Conservation (phyloP, 2,797 vertebrate species). For the Malurus splendens region DNA sequence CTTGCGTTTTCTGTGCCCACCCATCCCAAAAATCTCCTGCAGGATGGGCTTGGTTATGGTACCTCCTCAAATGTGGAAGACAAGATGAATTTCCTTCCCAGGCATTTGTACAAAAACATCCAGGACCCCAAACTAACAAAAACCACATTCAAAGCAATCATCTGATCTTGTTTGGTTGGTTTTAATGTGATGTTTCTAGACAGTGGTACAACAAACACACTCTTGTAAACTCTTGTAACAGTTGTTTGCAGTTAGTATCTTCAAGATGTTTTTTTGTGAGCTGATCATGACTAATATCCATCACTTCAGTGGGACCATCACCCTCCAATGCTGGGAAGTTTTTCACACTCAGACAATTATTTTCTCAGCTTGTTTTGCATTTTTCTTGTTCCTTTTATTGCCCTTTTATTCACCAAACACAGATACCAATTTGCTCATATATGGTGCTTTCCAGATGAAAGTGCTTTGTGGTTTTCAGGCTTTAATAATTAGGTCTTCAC, state of each 20-base stretch:
- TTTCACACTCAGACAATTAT: not conserved
- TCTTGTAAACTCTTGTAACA: slow-evolving; percentile 21
- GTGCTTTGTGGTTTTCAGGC: not conserved
- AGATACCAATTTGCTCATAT: not conserved
- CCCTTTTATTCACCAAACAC: not conserved
- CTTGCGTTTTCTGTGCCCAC: not conserved
- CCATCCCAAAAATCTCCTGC: not conserved
- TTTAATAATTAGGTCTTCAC: not conserved
- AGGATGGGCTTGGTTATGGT: not conserved
- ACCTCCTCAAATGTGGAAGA: not conserved
- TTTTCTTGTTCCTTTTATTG: slow-evolving; percentile 2
- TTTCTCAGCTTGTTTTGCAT: not conserved
- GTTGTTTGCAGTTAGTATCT: slow-evolving; percentile 34
- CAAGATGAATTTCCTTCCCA: not conserved
- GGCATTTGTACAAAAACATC: not conserved
- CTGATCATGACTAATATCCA: not conserved
- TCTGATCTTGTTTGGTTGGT: slow-evolving; percentile 19
- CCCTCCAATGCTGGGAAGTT: not conserved
- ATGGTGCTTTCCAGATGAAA: slow-evolving; percentile 11
- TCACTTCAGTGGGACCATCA: not conserved
- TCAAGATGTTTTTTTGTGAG: not conserved
- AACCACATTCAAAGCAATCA: slow-evolving; percentile 19
- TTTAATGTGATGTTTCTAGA: slow-evolving; percentile 12
- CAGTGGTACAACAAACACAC: not conserved
- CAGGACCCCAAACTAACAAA: not conserved